These are phyloP conservation scores for Phylloscopus collybita DNA, from an alignment of 2,797 vertebrate species.

Conservation along the genomic window DNA sequence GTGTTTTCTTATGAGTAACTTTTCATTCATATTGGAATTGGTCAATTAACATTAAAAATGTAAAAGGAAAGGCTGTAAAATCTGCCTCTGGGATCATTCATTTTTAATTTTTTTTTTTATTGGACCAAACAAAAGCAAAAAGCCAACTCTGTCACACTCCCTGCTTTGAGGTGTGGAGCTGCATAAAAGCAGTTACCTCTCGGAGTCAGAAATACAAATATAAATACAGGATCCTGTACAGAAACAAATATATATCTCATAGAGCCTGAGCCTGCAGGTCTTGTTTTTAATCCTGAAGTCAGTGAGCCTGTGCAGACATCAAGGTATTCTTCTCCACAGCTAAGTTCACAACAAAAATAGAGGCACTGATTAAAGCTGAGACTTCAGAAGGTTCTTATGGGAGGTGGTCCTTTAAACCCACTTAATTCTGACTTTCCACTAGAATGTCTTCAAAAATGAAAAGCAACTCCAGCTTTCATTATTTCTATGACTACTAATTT, in stretches of 20 bases:
- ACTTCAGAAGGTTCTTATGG: fast-evolving
- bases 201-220: neutral
- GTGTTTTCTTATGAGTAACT: neutral
- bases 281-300: neutral
- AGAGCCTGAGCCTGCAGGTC: neutral
- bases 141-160: neutral
- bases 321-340: neutral
- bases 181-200: neutral
- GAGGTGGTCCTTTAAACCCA: neutral
- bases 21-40: slow-evolving; percentile 4
- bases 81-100: neutral
- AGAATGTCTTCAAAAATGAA: neutral
- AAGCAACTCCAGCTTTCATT: neutral
- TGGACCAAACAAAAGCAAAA: neutral
- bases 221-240: neutral
- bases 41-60: slow-evolving; percentile 57
- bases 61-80: slow-evolving; percentile 1
- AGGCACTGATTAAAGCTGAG: neutral
- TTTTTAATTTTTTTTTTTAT: slow-evolving; percentile 9
- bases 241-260: neutral
- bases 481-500: neutral
- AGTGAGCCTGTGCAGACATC: fast-evolving
- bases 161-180: neutral
- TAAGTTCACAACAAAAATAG: neutral
- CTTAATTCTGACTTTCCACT: neutral